phyloP scores from a whole-genome alignment of 2,888 invertebrate species.

The Onchidella celtica region DNA sequence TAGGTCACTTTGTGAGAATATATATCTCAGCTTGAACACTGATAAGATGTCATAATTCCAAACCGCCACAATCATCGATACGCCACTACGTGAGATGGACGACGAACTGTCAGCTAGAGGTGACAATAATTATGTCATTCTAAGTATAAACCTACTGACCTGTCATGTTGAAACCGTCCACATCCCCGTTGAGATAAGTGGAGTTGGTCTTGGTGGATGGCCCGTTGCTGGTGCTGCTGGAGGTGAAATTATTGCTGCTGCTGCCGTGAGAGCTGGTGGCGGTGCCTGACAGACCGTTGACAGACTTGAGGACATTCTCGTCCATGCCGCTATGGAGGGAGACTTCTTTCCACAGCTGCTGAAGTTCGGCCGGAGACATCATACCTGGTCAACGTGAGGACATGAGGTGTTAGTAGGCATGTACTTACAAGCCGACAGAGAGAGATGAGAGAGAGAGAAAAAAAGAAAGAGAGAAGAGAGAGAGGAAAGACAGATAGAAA shows the following conservation, averaged over 20 bases:
- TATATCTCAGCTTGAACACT: too few relatives aligned
- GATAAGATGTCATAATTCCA: too few relatives aligned
- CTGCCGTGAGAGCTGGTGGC: slow-evolving; percentile 17
- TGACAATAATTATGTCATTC: too few relatives aligned
- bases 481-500: slow-evolving; percentile 26
- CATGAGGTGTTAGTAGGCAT: too few relatives aligned
- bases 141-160: neutral
- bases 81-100: too few relatives aligned
- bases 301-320: slow-evolving; percentile 59
- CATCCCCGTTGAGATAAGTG: slow-evolving; percentile 38
- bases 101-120: too few relatives aligned
- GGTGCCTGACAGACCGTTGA: slow-evolving; percentile 41
- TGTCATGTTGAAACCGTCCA: slow-evolving; percentile 18
- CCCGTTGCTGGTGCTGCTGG: slow-evolving; percentile 24
- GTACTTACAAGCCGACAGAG: neutral
- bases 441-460: slow-evolving; percentile 21
- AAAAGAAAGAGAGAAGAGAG: slow-evolving; percentile 25
- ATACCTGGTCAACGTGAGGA: slow-evolving; percentile 57
- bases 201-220: neutral
- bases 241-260: slow-evolving; percentile 23
- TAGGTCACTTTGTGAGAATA: too few relatives aligned
- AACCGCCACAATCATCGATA: too few relatives aligned
- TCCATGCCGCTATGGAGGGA: slow-evolving; percentile 67
- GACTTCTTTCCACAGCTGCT: slow-evolving; percentile 78
- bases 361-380: slow-evolving; percentile 76